Percentiles rank a stretch among this genome's conserved stretches.
Conservation (phyloP, 2,113 vertebrate genomes). For the Riparia riparia region DNA sequence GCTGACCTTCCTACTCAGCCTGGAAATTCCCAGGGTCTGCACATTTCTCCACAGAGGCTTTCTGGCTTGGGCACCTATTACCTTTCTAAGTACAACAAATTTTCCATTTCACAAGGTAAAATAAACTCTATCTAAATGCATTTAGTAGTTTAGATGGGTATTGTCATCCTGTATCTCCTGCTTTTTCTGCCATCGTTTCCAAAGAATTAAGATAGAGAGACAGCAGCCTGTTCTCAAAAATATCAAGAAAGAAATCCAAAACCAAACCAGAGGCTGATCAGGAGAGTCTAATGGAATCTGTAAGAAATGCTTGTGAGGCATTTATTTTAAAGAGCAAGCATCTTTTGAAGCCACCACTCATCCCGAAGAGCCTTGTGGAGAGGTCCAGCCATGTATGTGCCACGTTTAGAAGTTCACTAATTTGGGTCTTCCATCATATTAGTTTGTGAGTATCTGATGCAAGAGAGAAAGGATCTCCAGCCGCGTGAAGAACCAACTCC, state of each 20-base stretch:
- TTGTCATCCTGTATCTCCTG: accelerated
- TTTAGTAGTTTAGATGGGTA: background rate
- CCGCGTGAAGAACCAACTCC: background rate
- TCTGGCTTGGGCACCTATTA: background rate
- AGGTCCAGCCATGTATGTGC: background rate
- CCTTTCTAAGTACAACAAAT: background rate
- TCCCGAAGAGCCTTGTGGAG: background rate
- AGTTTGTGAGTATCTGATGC: background rate
- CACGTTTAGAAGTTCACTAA: background rate
- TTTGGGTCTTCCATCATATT: background rate
- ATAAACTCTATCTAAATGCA: background rate
- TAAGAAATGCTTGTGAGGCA: background rate
- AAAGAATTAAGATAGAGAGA: background rate
- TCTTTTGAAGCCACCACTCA: background rate
- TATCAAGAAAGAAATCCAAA: accelerated
- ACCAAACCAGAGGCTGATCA: background rate
- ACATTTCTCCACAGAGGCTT: background rate
- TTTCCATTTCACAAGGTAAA: background rate
- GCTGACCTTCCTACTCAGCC: background rate
- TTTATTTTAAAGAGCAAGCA: background rate
- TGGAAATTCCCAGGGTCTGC: background rate
- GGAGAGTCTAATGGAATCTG: background rate
- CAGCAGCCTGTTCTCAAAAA: background rate
- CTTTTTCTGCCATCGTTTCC: background rate
- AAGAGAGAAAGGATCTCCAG: background rate